Evolutionary conservation across 2,888 invertebrate genomes (phyloP).

Genomic region (Antitype chi): DNA sequence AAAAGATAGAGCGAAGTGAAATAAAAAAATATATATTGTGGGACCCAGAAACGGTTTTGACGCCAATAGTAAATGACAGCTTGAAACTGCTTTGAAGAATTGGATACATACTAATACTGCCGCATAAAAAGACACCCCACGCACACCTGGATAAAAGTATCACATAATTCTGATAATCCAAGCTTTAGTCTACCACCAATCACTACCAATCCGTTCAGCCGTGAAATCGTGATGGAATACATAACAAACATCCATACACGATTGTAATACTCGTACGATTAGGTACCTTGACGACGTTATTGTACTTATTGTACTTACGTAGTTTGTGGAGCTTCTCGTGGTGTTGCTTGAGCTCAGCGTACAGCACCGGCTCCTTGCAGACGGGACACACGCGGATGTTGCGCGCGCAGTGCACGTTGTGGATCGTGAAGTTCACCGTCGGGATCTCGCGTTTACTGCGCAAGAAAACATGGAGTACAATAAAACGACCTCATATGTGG

Average conservation of each 20-base stretch:
- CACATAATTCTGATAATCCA: not conserved
- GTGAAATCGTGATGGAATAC: not conserved
- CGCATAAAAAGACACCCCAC: too few relatives aligned
- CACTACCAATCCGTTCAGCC: not conserved
- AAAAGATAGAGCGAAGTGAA: not conserved
- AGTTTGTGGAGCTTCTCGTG: conserved; percentile 84
- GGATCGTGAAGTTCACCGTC: conserved; percentile 92
- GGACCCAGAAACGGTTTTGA: not conserved
- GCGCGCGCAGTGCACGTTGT: conserved; percentile 92
- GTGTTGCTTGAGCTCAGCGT: conserved; percentile 91
- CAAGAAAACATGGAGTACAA: conserved; percentile 54
- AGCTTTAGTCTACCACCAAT: not conserved
- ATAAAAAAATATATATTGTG: not conserved
- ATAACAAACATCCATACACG: not conserved
- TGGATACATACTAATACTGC: not conserved
- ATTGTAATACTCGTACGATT: not conserved
- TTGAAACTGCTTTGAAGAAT: not conserved
- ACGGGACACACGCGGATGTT: conserved; percentile 92
- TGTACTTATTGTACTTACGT: conserved; percentile 72
- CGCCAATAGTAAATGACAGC: not conserved
- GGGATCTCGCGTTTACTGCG: conserved; percentile 93
- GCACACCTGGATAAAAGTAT: too few relatives aligned
- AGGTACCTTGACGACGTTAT: not conserved
- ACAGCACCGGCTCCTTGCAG: conserved; percentile 93
- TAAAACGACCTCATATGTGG: not conserved